Base-by-base conservation (phyloP, 2,797 vertebrate genomes). In the Lerista edwardsae region DNA sequence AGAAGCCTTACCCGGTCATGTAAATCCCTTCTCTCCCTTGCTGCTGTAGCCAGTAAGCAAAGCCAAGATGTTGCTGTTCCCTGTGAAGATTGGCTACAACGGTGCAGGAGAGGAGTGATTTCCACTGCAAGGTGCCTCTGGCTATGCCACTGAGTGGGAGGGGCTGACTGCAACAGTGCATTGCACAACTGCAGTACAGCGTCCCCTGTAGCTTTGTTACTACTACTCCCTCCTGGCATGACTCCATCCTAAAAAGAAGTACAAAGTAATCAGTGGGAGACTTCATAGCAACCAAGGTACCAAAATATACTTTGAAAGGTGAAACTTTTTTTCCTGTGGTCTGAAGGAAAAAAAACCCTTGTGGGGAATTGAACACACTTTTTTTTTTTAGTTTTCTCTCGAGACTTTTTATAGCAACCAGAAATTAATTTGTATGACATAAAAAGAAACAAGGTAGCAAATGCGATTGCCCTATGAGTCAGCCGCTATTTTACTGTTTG, bases 281-380 rank as follows among this genome's bases (percentile, higher is more conserved):
- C 62, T 9, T 69, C 51, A 82, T 44, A 80, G 83, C 82, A 84
- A 80, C 75, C 36, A 83, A 88, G 39, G 41, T 82, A 84, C 83
- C 31, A 61, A 79, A 86, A 67, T 82, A 93, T 91, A 91, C 90
- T 92, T 92, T 92, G 86, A 91, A 91, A 88, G 80, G 86, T 1
- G 80, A 91, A 86, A 88, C 85, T 84, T 87, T 90, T 91, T 93
- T 91, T 15, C 86, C 80, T 51, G 47, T 51, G 3, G 0, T 44
- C 61, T 91, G 87, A 88, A 85, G 87, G n/a, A n/a, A 94, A 93
- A 93, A 87, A 93, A 90, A 90, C 25, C 21, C 79, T 59, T 81
- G 88, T 76, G 87, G 86, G 90, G 90, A 81, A 10, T 69, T 17
- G 69, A 68, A 65, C 1, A 6, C 79, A 84, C 80, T 0, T 25